Evolutionary conservation across 2,113 vertebrate species (phyloP).

Genomic region (Megalops atlanticus): DNA sequence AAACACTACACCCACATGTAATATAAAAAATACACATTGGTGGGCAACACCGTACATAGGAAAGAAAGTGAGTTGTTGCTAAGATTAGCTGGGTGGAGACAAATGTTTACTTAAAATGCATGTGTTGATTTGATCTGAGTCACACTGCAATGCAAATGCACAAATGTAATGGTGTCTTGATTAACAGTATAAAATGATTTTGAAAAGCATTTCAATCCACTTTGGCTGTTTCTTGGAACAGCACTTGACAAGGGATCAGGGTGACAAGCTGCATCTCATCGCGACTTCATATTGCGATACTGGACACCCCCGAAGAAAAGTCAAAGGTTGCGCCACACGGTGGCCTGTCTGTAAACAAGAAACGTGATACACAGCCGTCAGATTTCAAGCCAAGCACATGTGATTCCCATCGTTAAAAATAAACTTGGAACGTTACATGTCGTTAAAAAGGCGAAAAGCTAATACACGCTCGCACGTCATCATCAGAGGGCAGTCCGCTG

Average conservation of each 20-base stretch:
- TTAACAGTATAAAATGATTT: background rate
- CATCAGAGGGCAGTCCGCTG: too few relatives aligned
- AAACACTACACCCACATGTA: background rate
- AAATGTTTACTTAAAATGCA: background rate
- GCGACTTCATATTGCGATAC: too few relatives aligned
- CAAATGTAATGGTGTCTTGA: background rate
- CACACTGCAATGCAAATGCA: too few relatives aligned
- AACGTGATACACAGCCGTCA: background rate
- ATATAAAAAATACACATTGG: background rate
- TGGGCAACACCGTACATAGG: background rate
- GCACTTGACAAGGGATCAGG: too few relatives aligned
- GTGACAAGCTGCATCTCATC: too few relatives aligned
- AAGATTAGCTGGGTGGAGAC: background rate
- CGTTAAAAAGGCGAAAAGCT: too few relatives aligned
- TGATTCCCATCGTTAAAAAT: background rate
- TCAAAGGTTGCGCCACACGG: background rate
- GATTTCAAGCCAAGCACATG: background rate
- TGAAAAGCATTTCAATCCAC: background rate
- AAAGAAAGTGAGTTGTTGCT: background rate
- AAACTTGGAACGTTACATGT: too few relatives aligned
- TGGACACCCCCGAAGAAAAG: too few relatives aligned
- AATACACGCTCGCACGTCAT: too few relatives aligned
- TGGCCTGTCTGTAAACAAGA: background rate
- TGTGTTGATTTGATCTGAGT: too few relatives aligned
- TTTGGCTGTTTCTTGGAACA: too few relatives aligned